Base-by-base conservation (phyloP, 1,140 invertebrate genomes). In the Papilio aristodemus region DNA sequence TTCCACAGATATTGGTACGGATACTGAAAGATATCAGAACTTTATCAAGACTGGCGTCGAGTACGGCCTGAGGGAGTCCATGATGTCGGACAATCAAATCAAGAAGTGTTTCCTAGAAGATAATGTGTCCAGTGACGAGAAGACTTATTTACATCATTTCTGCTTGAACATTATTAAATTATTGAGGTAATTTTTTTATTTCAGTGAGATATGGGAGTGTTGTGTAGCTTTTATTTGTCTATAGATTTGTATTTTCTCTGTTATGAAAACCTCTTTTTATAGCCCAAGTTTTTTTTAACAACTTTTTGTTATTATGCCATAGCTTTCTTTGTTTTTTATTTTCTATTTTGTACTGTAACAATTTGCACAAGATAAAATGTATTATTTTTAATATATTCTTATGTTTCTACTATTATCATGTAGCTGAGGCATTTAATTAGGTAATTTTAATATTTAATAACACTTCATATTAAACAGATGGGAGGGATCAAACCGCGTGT, bases 81-180 rank as follows among this genome's bases (percentile, higher is more conserved):
- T 89, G 76, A 76, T 88, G 57, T 79, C 87, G 0, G 89, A 91
- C 36, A 84, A 76, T 7, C 78, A 90, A 68, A 85, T 91, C 0
- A 91, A 92, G 67, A 84, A 74, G 27, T 80, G 71, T 37, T 89
- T 87, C 27, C 72, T 87, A n/a, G 81, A 87, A 25, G 81, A 76
- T 4, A 71, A 38, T 3, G 67, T 78, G 27, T 32, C 72, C 0
- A 67, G 74, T 0, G 81, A 85, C 4, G 72, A 80, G 71, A 87
- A 90, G 67, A 92, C 90, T 3, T 91, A 87, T 71, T 67, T 92
- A 70, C 88, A 92, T 83, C 73, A 87, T 68, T 89, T 75, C 69
- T 92, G 90, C 67, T 72, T 90, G 68, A 92, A 92, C 73, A 85
- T 90, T 60, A 81, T 90, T 22, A 91, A 87, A 62, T 73, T 92